Evolutionary conservation across 2,888 invertebrate species (phyloP).

Genomic region (Sinelater perroti): DNA sequence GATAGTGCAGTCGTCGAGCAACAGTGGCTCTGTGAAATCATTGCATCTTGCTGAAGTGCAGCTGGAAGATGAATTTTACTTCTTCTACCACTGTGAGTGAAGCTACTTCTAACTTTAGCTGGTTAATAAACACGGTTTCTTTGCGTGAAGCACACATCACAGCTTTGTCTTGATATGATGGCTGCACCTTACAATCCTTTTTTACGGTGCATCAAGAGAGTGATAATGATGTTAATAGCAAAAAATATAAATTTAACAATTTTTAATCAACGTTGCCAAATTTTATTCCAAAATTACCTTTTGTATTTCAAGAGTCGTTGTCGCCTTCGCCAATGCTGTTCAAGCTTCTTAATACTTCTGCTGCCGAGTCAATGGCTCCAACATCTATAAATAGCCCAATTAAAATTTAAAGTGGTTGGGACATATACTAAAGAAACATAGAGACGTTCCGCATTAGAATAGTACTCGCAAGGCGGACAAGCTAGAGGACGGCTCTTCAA

Average conservation of each 20-base stretch:
- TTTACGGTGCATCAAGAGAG: slow-evolving; percentile 34
- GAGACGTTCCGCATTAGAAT: too few relatives aligned
- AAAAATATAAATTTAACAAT: slow-evolving; percentile 57
- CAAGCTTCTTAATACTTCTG: slow-evolving; percentile 49
- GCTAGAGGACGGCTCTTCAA: too few relatives aligned
- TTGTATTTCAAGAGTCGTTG: slow-evolving; percentile 36
- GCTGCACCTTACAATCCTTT: slow-evolving; percentile 51
- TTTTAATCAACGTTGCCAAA: slow-evolving; percentile 49
- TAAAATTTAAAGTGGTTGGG: too few relatives aligned
- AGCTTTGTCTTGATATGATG: slow-evolving; percentile 39
- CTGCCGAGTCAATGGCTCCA: slow-evolving; percentile 36
- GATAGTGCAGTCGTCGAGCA: slow-evolving; percentile 15
- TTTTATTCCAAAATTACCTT: not conserved
- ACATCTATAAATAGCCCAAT: slow-evolving; percentile 72
- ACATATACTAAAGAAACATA: too few relatives aligned
- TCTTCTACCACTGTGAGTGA: slow-evolving; percentile 50
- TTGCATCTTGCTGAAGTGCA: slow-evolving; percentile 44
- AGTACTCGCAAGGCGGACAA: too few relatives aligned
- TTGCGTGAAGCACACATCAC: slow-evolving; percentile 59
- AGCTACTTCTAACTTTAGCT: slow-evolving; percentile 5
- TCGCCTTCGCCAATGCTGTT: slow-evolving; percentile 39
- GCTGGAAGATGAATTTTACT: slow-evolving; percentile 56
- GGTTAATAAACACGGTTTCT: slow-evolving; percentile 44
- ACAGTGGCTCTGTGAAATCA: slow-evolving; percentile 48
- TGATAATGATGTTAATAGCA: not conserved